Percentiles rank a stretch among this genome's conserved stretches.
These are phyloP conservation scores for Acleris literana DNA, from an alignment of 2,888 invertebrate genomes.

Conservation along the genomic window DNA sequence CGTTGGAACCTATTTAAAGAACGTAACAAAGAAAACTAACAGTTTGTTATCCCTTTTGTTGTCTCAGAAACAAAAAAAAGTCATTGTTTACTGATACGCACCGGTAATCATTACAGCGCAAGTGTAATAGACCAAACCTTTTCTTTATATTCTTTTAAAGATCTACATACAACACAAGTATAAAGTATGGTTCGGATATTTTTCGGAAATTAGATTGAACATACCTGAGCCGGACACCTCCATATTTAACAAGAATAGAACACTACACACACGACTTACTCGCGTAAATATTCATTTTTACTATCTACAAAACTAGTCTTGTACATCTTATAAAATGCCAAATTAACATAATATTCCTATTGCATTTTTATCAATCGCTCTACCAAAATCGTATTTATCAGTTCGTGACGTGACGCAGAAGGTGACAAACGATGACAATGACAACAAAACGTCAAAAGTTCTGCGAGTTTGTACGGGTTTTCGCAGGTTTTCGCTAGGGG, in stretches of 20 bases:
- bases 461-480: neutral
- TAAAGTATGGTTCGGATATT: constrained; percentile 37
- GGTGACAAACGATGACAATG: neutral
- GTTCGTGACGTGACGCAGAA: constrained; percentile 31
- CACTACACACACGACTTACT: constrained; percentile 16
- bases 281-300: constrained; percentile 22
- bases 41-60: constrained; percentile 63
- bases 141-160: no score
- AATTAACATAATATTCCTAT: constrained; percentile 16
- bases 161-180: constrained; percentile 18
- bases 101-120: constrained; percentile 2
- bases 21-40: constrained; percentile 33
- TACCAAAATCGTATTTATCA: constrained; percentile 28
- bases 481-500: neutral
- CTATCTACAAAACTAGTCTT: constrained; percentile 2
- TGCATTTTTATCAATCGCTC: constrained; percentile 25
- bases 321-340: neutral
- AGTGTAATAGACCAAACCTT: no score
- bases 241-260: constrained; percentile 55
- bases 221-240: constrained; percentile 73
- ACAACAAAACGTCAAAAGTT: constrained; percentile 35
- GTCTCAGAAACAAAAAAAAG: constrained; percentile 56
- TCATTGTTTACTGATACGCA: constrained; percentile 33
- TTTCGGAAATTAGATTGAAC: constrained; percentile 39
- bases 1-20: no score